Evolutionary conservation across 1,140 invertebrate genomes (phyloP).

Genomic region (Brachionus paranguensis): DNA sequence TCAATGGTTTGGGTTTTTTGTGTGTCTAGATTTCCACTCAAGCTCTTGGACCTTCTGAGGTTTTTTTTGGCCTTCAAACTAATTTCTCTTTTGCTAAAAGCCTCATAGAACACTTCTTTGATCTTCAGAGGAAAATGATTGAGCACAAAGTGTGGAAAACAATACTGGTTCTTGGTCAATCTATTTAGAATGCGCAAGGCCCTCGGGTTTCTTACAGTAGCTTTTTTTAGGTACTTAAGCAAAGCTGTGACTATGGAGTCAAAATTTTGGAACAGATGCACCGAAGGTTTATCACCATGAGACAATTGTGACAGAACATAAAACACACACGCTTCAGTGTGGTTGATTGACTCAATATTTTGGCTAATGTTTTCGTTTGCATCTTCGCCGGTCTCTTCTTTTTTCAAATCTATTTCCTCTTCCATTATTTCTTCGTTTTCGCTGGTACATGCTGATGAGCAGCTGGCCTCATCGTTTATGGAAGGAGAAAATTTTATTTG

Average conservation of each 20-base stretch:
- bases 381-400: neutral
- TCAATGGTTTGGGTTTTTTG: slow-evolving; percentile 3
- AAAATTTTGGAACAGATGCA: slow-evolving; percentile 4
- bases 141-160: slow-evolving; percentile 17
- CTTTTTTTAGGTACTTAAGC: slow-evolving; percentile 19
- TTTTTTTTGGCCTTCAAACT: neutral
- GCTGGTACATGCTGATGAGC: neutral
- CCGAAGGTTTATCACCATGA: slow-evolving; percentile 34
- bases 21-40: neutral
- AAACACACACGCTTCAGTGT: slow-evolving; percentile 32
- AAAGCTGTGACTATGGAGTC: slow-evolving; percentile 1
- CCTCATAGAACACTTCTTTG: slow-evolving; percentile 20
- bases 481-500: slow-evolving; percentile 24
- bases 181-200: slow-evolving; percentile 33
- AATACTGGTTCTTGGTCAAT: slow-evolving; percentile 33
- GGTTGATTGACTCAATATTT: slow-evolving; percentile 34
- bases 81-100: neutral
- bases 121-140: neutral
- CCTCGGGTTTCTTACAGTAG: slow-evolving; percentile 10
- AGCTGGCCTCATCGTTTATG: neutral
- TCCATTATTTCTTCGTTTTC: neutral
- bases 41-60: neutral
- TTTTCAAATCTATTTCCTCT: neutral
- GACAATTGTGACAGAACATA: slow-evolving; percentile 37
- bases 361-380: neutral